These are phyloP conservation scores for Dolichopus griseipennis DNA, from an alignment of 2,888 invertebrate genomes.

Conservation along the genomic window DNA sequence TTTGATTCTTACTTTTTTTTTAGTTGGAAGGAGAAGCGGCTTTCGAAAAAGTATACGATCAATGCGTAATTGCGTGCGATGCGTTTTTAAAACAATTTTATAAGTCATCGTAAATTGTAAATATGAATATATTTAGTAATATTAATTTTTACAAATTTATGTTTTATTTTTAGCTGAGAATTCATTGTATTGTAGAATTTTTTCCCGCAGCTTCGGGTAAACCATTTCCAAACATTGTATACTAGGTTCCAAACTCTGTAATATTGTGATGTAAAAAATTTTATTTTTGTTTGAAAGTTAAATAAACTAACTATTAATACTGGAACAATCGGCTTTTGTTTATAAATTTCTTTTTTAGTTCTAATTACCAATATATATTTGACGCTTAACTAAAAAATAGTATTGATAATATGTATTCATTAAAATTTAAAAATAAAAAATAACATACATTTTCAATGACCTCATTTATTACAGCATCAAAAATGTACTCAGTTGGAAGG, in stretches of 20 bases:
- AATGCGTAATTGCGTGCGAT: constrained; percentile 58
- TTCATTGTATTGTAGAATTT: neutral
- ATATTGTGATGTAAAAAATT: neutral
- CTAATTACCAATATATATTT: neutral
- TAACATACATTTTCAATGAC: constrained; percentile 41
- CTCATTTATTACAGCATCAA: constrained; percentile 44
- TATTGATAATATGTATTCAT: neutral
- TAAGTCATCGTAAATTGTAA: neutral
- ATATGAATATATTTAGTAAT: neutral
- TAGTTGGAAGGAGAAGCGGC: constrained; percentile 59
- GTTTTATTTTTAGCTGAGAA: neutral
- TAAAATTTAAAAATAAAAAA: neutral
- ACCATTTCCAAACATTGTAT: neutral
- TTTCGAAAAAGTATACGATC: constrained; percentile 68
- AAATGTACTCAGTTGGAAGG: constrained; percentile 35
- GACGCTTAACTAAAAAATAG: neutral
- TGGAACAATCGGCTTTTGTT: neutral
- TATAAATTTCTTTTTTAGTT: neutral
- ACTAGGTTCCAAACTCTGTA: neutral
- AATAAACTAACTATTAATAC: neutral
- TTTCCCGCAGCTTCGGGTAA: neutral
- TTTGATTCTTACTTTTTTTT: constrained; percentile 28
- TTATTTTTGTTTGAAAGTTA: too few species aligned
- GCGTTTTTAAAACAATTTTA: constrained; percentile 50
- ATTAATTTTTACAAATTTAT: neutral